Conservation (phyloP, 2,888 invertebrate species). For the Calliopum simillimum region DNA sequence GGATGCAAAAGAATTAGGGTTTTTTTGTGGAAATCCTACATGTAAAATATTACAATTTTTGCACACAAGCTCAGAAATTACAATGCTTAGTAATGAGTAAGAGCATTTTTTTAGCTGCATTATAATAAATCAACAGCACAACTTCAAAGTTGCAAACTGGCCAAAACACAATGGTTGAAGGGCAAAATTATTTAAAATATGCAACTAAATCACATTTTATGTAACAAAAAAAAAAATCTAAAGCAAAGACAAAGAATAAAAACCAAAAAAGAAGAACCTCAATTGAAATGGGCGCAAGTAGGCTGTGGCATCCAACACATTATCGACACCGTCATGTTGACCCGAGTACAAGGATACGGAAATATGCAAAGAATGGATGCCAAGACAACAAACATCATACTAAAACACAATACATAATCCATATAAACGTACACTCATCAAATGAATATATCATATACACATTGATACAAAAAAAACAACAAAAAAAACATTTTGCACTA, state of each 20-base stretch:
- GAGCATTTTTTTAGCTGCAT: slow-evolving; percentile 10
- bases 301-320: no score
- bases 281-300: no score
- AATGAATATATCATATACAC: background rate
- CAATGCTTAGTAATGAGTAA: no score
- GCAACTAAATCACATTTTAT: slow-evolving; percentile 31
- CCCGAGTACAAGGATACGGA: no score
- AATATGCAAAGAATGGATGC: no score
- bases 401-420: background rate
- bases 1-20: no score
- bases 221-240: slow-evolving; percentile 7
- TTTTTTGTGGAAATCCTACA: no score
- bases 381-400: no score
- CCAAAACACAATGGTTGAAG: slow-evolving; percentile 38
- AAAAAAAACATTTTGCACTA: background rate
- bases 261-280: no score
- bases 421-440: background rate
- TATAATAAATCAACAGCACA: slow-evolving; percentile 36
- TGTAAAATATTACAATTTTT: no score
- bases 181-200: slow-evolving; percentile 29
- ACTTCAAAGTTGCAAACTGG: slow-evolving; percentile 27
- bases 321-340: no score
- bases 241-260: background rate
- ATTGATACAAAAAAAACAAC: background rate
- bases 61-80: no score